Percentiles rank a stretch among this genome's conserved stretches.
These are phyloP conservation scores for Narcine bancroftii DNA, from an alignment of 2,113 vertebrate genomes.

Conservation along the genomic window DNA sequence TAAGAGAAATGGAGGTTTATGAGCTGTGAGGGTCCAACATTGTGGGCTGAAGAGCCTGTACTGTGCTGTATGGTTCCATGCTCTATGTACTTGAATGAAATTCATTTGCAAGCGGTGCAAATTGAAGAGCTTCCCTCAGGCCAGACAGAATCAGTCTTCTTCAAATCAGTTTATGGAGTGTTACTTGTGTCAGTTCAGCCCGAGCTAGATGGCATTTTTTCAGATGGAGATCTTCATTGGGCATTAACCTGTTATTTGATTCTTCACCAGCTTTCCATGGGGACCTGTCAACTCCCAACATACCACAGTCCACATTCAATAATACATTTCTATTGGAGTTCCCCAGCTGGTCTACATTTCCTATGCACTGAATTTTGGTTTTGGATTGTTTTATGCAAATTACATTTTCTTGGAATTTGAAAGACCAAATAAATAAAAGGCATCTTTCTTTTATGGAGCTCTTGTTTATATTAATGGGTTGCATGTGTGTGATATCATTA, in stretches of 20 bases:
- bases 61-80: no score
- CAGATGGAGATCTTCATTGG: neutral
- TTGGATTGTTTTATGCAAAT: neutral
- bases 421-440: neutral
- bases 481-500: neutral
- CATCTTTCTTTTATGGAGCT: neutral
- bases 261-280: neutral
- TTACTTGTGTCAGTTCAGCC: no score
- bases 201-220: neutral
- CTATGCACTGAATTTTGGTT: neutral
- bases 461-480: neutral
- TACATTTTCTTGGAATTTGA: neutral
- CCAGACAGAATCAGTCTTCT: no score
- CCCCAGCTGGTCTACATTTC: neutral
- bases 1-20: no score
- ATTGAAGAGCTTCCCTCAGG: no score
- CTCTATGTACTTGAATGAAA: no score
- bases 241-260: neutral
- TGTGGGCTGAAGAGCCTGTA: no score
- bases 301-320: neutral
- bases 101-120: no score
- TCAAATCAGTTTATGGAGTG: no score
- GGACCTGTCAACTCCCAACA: neutral
- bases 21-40: no score
- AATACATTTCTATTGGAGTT: neutral